phyloP scores from a whole-genome alignment of 2,113 vertebrate genomes.

The Phrynosoma blainvillii region DNA sequence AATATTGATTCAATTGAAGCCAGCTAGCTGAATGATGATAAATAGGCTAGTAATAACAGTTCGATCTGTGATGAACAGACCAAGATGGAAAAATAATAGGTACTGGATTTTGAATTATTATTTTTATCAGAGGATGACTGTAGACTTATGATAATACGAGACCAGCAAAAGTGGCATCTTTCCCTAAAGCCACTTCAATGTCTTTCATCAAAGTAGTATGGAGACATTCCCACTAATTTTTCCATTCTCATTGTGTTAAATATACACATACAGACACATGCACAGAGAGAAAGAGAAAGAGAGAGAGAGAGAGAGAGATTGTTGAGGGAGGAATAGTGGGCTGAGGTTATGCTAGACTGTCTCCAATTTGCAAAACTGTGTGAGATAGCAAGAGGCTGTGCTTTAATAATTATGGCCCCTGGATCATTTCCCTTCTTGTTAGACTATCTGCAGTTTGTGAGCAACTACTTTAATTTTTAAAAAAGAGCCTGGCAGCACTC shows the following conservation, averaged over 20 bases:
- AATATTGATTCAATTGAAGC: constrained; percentile 67
- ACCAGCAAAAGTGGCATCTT: neutral
- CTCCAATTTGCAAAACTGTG: neutral
- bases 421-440: constrained; percentile 30
- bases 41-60: constrained; percentile 68
- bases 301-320: neutral
- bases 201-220: neutral
- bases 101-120: constrained; percentile 52
- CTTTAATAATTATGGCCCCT: neutral
- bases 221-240: too few relatives aligned
- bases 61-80: constrained; percentile 67
- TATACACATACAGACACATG: neutral
- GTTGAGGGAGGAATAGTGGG: too few relatives aligned
- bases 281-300: too few relatives aligned
- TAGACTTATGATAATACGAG: neutral
- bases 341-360: neutral
- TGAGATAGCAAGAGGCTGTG: neutral
- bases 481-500: constrained; percentile 69
- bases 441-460: constrained; percentile 63
- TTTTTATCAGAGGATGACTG: constrained; percentile 14
- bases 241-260: neutral
- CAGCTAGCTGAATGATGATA: constrained; percentile 59
- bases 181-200: neutral
- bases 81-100: constrained; percentile 42
- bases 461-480: constrained; percentile 71